Percentiles rank a stretch among this genome's conserved stretches.
Conservation (phyloP, 1,140 invertebrate species). For the Triops cancriformis region DNA sequence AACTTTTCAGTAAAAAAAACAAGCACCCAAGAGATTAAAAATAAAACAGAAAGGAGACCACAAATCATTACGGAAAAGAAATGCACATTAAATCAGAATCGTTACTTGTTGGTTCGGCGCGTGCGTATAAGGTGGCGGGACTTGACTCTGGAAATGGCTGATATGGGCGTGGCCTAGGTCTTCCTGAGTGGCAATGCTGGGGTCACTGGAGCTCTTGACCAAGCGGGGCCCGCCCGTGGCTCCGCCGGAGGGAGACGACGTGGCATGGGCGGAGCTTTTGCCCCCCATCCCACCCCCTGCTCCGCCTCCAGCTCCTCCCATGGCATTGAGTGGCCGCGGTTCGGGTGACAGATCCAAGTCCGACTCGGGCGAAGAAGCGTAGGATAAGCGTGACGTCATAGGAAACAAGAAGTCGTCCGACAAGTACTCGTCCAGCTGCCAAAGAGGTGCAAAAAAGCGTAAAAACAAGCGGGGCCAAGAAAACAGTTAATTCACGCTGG, state of each 20-base stretch:
- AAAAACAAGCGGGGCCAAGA: background rate
- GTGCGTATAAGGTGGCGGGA: constrained; percentile 30
- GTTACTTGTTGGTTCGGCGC: background rate
- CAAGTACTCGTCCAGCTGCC: constrained; percentile 28
- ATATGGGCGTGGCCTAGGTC: constrained; percentile 37
- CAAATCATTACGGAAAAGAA: too few relatives aligned
- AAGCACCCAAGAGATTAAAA: too few relatives aligned
- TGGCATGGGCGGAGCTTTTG: constrained; percentile 40
- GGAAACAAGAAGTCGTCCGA: constrained; percentile 49
- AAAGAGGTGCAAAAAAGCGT: background rate
- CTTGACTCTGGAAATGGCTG: constrained; percentile 46
- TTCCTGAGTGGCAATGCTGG: constrained; percentile 65
- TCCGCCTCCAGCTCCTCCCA: constrained; percentile 37
- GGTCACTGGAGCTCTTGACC: constrained; percentile 76
- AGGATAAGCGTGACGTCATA: constrained; percentile 93
- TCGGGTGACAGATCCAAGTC: constrained; percentile 75
- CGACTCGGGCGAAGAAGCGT: constrained; percentile 90
- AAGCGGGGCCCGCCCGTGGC: constrained; percentile 42
- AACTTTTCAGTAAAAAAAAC: too few relatives aligned
- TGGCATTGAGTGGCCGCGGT: constrained; percentile 22
- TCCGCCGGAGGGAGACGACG: constrained; percentile 34
- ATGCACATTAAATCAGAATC: background rate
- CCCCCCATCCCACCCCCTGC: constrained; percentile 42
- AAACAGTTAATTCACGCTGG: background rate
- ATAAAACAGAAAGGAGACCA: too few relatives aligned